These are phyloP conservation scores for Pangasius larnaudii DNA, from an alignment of 2,797 vertebrate genomes.

Conservation along the genomic window DNA sequence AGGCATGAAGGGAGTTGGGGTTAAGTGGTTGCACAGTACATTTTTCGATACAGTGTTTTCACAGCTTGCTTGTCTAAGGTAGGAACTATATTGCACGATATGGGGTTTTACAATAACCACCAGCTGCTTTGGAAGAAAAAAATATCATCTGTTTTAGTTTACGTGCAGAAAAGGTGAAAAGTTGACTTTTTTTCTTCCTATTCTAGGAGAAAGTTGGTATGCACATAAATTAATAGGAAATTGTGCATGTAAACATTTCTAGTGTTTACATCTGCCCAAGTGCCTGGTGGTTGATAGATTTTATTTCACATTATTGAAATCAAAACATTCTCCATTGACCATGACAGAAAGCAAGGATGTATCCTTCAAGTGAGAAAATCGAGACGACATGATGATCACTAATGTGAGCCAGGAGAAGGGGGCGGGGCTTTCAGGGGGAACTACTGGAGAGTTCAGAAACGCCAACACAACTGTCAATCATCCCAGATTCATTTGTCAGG, in stretches of 20 bases:
- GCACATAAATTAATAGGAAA: not conserved
- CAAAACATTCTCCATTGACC: not conserved
- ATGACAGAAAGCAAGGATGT: not conserved
- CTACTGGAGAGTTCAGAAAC: not conserved
- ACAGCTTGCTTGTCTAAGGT: not conserved
- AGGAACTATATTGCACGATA: not conserved
- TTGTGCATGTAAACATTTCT: not conserved
- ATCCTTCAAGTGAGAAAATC: not conserved
- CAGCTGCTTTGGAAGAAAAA: too few species aligned
- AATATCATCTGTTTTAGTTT: too few species aligned
- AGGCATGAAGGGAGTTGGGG: not conserved
- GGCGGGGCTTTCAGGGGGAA: not conserved
- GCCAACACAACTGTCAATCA: not conserved
- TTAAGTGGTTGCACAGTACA: not conserved
- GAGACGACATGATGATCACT: not conserved
- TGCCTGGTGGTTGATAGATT: not conserved
- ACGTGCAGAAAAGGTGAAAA: too few species aligned
- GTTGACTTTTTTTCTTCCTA: not conserved
- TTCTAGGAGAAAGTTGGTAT: not conserved
- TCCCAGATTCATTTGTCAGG: not conserved
- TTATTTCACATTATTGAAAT: not conserved
- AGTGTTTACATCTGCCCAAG: not conserved
- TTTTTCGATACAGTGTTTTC: not conserved
- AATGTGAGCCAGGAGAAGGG: not conserved
- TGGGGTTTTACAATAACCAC: not conserved